Conservation (phyloP, 2,113 vertebrate species). For the Psilopogon haemacephalus region DNA sequence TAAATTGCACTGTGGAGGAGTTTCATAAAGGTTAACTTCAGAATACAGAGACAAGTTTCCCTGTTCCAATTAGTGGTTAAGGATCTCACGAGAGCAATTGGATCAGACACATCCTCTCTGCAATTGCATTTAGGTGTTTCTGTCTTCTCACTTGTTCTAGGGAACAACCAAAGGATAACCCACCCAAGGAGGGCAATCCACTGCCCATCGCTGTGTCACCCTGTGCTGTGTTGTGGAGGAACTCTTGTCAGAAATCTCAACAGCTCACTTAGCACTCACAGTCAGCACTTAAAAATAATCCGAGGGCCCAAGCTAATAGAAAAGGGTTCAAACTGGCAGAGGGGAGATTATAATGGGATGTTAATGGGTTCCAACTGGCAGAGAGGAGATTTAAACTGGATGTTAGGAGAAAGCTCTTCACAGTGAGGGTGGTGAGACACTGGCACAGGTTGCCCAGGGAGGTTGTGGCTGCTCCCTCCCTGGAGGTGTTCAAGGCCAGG, state of each 20-base stretch:
- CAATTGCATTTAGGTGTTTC: not conserved
- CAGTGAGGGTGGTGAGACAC: no score
- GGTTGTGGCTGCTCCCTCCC: no score
- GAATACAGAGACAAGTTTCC: not conserved
- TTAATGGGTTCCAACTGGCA: no score
- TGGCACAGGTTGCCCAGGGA: no score
- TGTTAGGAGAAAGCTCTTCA: no score
- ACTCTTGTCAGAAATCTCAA: not conserved
- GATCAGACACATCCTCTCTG: not conserved
- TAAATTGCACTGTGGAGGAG: not conserved
- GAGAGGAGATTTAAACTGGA: no score
- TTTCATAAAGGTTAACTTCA: not conserved
- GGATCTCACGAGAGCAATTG: not conserved
- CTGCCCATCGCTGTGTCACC: not conserved
- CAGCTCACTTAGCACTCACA: not conserved
- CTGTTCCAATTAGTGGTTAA: not conserved
- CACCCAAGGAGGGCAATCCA: not conserved
- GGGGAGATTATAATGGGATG: no score
- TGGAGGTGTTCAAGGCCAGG: no score
- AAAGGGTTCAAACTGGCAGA: no score
- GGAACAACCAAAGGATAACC: not conserved
- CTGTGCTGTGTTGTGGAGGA: not conserved
- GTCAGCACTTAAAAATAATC: not conserved
- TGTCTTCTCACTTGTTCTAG: not conserved
- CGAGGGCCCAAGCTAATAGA: not conserved